Evolutionary conservation across 1,140 invertebrate genomes (phyloP).

Genomic region (Hormaphis cornu): DNA sequence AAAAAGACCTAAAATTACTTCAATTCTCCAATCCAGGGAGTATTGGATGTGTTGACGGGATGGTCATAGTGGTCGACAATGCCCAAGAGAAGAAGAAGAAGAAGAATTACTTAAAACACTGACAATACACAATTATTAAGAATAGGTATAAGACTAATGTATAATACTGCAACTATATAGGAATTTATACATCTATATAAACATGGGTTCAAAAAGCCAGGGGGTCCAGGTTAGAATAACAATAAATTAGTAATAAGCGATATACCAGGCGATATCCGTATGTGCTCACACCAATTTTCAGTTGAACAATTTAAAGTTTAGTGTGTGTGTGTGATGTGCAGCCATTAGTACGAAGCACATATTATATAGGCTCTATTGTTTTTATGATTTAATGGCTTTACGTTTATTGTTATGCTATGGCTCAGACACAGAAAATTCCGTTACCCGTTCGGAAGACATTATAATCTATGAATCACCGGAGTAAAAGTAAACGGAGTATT

Average conservation of each 20-base stretch:
- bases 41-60: too few species aligned
- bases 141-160: too few species aligned
- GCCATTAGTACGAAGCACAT: conserved; percentile 2
- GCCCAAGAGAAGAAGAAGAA: too few species aligned
- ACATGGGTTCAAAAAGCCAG: neutral
- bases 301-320: conserved; percentile 12
- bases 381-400: conserved; percentile 16
- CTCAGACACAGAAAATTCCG: neutral
- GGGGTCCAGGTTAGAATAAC: conserved; percentile 23
- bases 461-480: neutral
- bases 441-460: conserved; percentile 7
- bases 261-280: conserved; percentile 11
- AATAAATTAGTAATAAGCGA: conserved; percentile 23
- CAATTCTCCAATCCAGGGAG: too few species aligned
- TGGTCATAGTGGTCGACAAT: too few species aligned
- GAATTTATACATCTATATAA: too few species aligned
- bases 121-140: too few species aligned
- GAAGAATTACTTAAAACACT: too few species aligned
- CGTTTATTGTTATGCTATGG: neutral
- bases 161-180: too few species aligned
- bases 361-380: conserved; percentile 14
- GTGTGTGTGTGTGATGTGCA: neutral
- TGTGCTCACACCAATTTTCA: neutral
- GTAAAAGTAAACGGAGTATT: neutral
- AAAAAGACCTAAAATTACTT: too few species aligned